Evolutionary conservation across 2,797 vertebrate species (phyloP), one percentile per base, ranked within the genome.

Genomic region (Rhabdomys pumilio): DNA sequence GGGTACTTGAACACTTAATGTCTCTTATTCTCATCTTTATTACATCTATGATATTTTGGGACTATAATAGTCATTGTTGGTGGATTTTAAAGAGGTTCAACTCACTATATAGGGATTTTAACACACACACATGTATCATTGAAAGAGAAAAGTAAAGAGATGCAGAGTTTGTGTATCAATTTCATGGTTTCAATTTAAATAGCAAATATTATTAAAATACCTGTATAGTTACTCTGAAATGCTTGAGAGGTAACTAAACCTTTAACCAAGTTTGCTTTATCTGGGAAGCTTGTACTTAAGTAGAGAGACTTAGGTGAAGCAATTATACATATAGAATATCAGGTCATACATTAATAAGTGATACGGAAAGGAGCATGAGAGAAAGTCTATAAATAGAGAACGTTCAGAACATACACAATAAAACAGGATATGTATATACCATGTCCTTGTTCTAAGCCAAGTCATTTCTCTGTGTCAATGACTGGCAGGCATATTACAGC

Each of bases 111-210:
- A 15, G 38, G 2, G 4, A 9, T 53, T 75, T 73, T 73, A 50
- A 31, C 38, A n/a, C 15, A 69, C 14, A 69, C 15, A 34, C 9
- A 44, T 50, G 34, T 11, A 9, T 57, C 14, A 76, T 6, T 38
- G 73, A 80, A 80, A 84, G 9, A 89, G 34, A 4, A 34, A 89
- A 38, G 44, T 44, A 82, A 72, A 89, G 15, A 72, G 24, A 44
- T 93, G 26, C 22, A 83, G 19, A 47, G 77, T 79, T 96, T 20
- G 22, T 17, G 63, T 9, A 91, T 50, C 55, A 75, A 44, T 76
- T 96, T 93, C 50, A 79, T 19, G 41, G 22, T 95, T 94, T 84
- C 1, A 24, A 53, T 53, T 75, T n/a, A 83, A 95, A 91, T 13
- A 81, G 17, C 4, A 79, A 92, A 69, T 82, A 79, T 59, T 84